These are phyloP conservation scores for Hipposideros larvatus DNA, from an alignment of 2,797 vertebrate species.

Conservation along the genomic window DNA sequence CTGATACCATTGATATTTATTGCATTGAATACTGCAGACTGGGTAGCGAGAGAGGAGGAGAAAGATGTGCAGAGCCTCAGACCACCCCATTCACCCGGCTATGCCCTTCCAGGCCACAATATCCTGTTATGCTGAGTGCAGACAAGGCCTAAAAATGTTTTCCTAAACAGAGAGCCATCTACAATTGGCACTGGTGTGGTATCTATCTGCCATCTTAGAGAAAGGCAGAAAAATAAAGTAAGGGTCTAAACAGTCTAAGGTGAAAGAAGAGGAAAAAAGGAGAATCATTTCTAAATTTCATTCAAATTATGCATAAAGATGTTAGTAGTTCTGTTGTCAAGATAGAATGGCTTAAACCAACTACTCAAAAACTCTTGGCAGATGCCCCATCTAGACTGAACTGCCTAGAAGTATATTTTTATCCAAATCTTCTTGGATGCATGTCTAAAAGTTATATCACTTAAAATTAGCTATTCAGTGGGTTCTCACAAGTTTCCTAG, in stretches of 20 bases:
- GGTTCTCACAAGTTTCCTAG: background rate
- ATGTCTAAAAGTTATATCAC: background rate
- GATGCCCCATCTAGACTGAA: background rate
- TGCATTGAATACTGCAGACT: background rate
- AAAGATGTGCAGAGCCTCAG: background rate
- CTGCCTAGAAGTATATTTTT: background rate
- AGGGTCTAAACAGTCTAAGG: background rate
- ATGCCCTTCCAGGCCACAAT: background rate
- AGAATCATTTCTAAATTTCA: background rate
- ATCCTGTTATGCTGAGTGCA: background rate
- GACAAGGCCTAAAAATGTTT: background rate
- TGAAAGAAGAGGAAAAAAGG: background rate
- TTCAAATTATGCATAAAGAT: background rate
- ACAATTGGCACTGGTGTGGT: background rate
- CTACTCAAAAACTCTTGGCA: background rate
- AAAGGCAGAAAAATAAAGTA: constrained; percentile 24
- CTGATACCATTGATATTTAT: background rate
- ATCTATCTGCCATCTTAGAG: background rate
- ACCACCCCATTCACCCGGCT: background rate
- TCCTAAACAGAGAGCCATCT: background rate
- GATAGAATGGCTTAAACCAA: background rate
- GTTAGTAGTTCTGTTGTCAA: background rate
- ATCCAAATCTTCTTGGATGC: background rate
- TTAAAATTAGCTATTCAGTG: background rate
- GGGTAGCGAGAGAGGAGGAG: background rate